Percentiles rank a stretch among this genome's conserved stretches.
These are phyloP conservation scores for Albula glossodonta DNA, from an alignment of 2,113 vertebrate genomes.

Conservation along the genomic window DNA sequence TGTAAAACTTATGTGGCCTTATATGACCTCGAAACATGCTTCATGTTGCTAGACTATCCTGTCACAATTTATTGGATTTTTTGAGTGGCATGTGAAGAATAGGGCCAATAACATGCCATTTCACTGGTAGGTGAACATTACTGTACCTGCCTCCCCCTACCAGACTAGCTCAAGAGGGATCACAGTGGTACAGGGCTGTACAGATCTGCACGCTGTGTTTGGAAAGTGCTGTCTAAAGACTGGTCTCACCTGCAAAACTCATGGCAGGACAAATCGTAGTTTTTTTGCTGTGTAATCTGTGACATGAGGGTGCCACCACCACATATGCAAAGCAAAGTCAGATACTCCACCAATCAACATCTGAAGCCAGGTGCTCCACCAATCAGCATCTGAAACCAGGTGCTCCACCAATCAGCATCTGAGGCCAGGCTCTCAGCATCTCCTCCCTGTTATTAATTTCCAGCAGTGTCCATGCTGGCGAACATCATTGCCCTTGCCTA, in stretches of 20 bases:
- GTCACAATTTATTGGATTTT: not conserved
- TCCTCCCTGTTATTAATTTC: no score
- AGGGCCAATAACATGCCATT: not conserved
- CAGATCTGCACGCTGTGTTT: not conserved
- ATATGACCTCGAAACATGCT: slow-evolving; percentile 1
- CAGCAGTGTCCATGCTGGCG: no score
- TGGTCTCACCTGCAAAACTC: not conserved
- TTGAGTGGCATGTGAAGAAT: not conserved
- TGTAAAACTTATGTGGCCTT: slow-evolving; percentile 17
- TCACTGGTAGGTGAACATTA: not conserved
- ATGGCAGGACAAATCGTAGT: no score
- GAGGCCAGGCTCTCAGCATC: no score
- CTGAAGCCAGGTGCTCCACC: no score
- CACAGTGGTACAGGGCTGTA: not conserved
- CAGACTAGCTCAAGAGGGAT: not conserved
- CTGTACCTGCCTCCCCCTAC: not conserved
- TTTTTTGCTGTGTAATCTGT: no score
- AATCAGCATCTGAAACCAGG: no score
- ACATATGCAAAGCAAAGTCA: no score
- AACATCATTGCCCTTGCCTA: not conserved
- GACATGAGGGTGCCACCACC: no score
- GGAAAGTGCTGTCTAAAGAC: not conserved
- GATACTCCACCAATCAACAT: no score
- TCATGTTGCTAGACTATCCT: not conserved
- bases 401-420: no score